Percentiles rank a stretch among this genome's conserved stretches.
Conservation (phyloP, 2,888 invertebrate genomes). For the Cepaea hortensis region DNA sequence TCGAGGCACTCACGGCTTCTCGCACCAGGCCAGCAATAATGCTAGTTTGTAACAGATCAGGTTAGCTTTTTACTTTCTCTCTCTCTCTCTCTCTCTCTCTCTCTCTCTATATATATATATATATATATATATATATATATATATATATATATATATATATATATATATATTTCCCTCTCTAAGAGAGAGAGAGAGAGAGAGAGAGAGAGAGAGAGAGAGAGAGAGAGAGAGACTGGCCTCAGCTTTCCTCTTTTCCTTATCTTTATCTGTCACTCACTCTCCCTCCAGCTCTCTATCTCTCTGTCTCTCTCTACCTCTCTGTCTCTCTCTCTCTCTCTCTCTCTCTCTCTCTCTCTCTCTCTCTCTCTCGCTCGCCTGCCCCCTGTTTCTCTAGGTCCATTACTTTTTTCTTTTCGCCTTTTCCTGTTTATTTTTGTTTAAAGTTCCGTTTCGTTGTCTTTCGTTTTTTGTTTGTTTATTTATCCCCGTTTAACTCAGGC, state of each 20-base stretch:
- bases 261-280: background rate
- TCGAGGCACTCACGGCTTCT: too few relatives aligned
- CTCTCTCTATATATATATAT: too few relatives aligned
- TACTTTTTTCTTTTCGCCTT: background rate
- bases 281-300: too few relatives aligned
- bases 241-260: background rate
- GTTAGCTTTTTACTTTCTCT: too few relatives aligned
- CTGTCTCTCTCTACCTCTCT: constrained; percentile 17
- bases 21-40: too few relatives aligned
- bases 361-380: background rate
- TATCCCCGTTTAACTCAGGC: too few relatives aligned
- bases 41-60: too few relatives aligned
- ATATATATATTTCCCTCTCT: background rate
- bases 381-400: background rate
- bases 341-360: constrained; percentile 7
- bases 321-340: constrained; percentile 10
- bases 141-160: constrained; percentile 9
- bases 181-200: background rate
- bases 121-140: background rate
- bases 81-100: too few relatives aligned
- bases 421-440: background rate
- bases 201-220: too few relatives aligned
- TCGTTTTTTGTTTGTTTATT: background rate
- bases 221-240: too few relatives aligned
- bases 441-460: background rate